These are phyloP conservation scores for Petaurus breviceps DNA, from an alignment of 2,113 vertebrate species.

Conservation along the genomic window DNA sequence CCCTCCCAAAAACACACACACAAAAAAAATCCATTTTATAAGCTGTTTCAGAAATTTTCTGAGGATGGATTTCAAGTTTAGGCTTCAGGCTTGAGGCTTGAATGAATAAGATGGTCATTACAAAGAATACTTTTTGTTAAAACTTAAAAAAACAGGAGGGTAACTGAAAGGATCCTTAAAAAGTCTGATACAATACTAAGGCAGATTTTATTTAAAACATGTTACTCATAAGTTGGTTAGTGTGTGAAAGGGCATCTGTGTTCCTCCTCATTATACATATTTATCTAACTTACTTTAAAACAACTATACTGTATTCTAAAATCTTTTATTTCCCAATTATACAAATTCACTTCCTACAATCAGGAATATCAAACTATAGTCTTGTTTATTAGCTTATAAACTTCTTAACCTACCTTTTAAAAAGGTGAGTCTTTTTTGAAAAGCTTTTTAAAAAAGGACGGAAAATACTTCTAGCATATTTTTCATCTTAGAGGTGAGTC, in stretches of 20 bases:
- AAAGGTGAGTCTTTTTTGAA: background rate
- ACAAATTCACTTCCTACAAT: constrained; percentile 18
- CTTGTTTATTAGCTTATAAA: background rate
- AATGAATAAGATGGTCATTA: background rate
- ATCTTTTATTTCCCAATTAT: constrained; percentile 16
- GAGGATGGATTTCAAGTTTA: background rate
- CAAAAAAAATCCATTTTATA: background rate
- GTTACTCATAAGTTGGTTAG: background rate
- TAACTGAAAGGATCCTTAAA: background rate
- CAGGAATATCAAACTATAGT: constrained; percentile 19
- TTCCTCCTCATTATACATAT: background rate
- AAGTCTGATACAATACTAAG: background rate
- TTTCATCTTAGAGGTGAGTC: constrained; percentile 49
- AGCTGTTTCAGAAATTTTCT: background rate
- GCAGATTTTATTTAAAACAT: background rate
- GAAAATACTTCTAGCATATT: constrained; percentile 3
- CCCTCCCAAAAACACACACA: too few species aligned
- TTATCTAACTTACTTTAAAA: constrained; percentile 5
- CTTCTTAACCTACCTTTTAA: constrained; percentile 1
- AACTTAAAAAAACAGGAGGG: background rate
- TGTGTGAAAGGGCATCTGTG: background rate
- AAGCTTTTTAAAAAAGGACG: constrained; percentile 31
- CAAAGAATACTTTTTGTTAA: background rate
- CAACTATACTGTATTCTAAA: background rate
- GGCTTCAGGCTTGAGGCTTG: background rate